These are phyloP conservation scores for Mythimna impura DNA, from an alignment of 2,888 invertebrate genomes.

Conservation along the genomic window DNA sequence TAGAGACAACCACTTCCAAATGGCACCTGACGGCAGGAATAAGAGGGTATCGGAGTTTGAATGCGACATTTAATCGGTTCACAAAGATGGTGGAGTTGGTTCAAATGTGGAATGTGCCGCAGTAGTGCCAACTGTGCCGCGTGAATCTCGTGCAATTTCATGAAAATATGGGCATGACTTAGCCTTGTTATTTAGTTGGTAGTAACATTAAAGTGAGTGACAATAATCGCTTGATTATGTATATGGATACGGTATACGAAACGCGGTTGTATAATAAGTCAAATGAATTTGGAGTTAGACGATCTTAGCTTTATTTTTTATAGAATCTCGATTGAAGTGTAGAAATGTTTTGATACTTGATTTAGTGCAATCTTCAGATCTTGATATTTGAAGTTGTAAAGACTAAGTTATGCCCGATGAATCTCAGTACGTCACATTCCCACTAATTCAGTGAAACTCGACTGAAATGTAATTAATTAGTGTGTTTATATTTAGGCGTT, in stretches of 20 bases:
- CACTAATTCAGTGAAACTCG: conserved; percentile 52
- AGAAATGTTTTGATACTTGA: conserved; percentile 17
- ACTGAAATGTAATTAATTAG: conserved; percentile 63
- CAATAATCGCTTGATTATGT: conserved; percentile 37
- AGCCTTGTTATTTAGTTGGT: conserved; percentile 55
- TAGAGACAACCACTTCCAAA: conserved; percentile 84
- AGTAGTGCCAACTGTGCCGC: not conserved
- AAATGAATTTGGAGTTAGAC: conserved; percentile 11
- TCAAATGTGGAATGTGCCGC: conserved; percentile 14
- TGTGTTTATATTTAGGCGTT: conserved; percentile 58
- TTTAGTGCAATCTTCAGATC: conserved; percentile 6
- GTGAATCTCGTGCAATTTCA: not conserved
- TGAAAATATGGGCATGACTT: conserved; percentile 51
- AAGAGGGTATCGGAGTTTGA: conserved; percentile 92
- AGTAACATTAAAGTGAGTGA: conserved; percentile 15
- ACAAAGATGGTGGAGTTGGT: conserved; percentile 19
- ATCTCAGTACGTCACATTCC: conserved; percentile 30
- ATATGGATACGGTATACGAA: conserved; percentile 28
- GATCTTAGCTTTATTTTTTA: conserved; percentile 18
- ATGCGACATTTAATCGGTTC: conserved; percentile 88
- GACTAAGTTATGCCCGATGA: conserved; percentile 48
- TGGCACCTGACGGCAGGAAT: conserved; percentile 86
- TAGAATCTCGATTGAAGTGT: conserved; percentile 8
- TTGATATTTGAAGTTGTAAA: conserved; percentile 15
- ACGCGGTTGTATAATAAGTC: conserved; percentile 21